Evolutionary conservation across 2,888 invertebrate genomes (phyloP), one percentile per base, ranked within the genome.

Genomic region (Apeira syringaria): DNA sequence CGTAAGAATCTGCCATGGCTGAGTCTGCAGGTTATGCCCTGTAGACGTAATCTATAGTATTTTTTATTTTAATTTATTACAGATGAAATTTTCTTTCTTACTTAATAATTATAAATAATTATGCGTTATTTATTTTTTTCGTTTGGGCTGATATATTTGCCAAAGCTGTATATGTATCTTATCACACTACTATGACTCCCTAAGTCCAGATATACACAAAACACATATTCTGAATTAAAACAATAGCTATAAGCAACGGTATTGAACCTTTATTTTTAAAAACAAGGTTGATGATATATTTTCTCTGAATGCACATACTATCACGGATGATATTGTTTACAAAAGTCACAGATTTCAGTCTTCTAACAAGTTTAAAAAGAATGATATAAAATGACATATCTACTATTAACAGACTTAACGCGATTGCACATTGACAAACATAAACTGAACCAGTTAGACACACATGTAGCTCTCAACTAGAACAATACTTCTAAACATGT

Each of bases 381-480:
- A 49, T 46, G 40, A 63, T 53, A 61, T 72, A 71, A 55, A 68
- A 50, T 39, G 64, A 59, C 72, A 70, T 73, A 45, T 50, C 20
- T 38, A 53, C 39, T 48, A 53, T 55, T 34, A 41, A 22, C 10
- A 2, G 20, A 10, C 10, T 2, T 8, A 5, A n/a, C n/a, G n/a
- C n/a, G 20, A 11, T 3, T 12, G 24, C 17, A 6, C 25, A 34
- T 28, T 34, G 38, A 22, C 20, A 13, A 11, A n/a, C 27, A 32
- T 15, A 0, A 18, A 30, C 8, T 17, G 13, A 24, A 11, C 8
- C 13, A 6, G 7, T 27, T 17, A 12, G 7, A 25, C 20, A 22
- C 32, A 32, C 9, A 13, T 9, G 17, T 12, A 11, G n/a, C 2
- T 4, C 5, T 5, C 9, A 1, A 9, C 24, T 9, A 24, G 7